Percentiles rank a stretch among this genome's conserved stretches.
Evolutionary conservation across 2,888 invertebrate species (phyloP).

Genomic region (Caenorhabditis uteleia): DNA sequence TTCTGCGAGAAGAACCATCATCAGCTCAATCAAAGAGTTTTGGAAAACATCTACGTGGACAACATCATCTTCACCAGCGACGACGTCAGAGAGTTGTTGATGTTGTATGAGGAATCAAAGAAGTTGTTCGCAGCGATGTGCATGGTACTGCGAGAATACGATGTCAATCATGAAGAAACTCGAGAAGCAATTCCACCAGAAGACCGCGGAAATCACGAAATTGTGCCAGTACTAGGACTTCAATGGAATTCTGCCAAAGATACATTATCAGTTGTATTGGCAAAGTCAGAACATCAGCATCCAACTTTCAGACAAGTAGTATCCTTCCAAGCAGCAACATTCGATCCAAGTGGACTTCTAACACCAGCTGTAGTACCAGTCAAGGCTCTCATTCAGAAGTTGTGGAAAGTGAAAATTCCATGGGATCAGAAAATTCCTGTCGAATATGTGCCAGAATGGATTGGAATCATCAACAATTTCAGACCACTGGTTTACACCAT

Average conservation of each 20-base stretch:
- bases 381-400: too few relatives aligned
- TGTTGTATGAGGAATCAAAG: not conserved
- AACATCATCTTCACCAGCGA: constrained; percentile 3
- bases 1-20: too few relatives aligned
- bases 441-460: too few relatives aligned
- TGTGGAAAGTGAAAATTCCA: too few relatives aligned
- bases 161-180: not conserved
- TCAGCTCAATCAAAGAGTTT: too few relatives aligned
- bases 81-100: not conserved
- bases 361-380: too few relatives aligned
- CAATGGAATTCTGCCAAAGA: not conserved
- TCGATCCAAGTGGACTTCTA: too few relatives aligned
- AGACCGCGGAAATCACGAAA: not conserved
- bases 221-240: constrained; percentile 5
- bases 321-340: too few relatives aligned
- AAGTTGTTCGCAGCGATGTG: not conserved
- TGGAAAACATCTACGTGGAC: constrained; percentile 23
- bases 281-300: not conserved
- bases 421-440: too few relatives aligned
- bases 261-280: constrained; percentile 5
- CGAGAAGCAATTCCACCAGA: not conserved
- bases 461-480: too few relatives aligned
- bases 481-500: too few relatives aligned
- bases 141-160: constrained; percentile 12
- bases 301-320: too few relatives aligned